phyloP scores from a whole-genome alignment of 2,797 vertebrate species.

The Coendou prehensilis region DNA sequence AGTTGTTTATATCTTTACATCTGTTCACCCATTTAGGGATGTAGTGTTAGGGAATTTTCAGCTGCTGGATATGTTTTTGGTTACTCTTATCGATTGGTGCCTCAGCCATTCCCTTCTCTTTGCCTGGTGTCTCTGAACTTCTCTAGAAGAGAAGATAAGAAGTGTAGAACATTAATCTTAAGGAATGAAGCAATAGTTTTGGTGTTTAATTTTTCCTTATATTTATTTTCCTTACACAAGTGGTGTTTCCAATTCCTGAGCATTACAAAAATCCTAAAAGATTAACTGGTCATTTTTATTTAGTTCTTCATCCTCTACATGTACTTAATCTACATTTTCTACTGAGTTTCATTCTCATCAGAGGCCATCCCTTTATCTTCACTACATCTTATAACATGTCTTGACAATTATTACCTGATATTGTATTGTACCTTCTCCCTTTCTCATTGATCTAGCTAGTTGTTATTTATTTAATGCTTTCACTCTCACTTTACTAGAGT shows the following conservation, averaged over 20 bases:
- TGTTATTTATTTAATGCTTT: conserved; percentile 16
- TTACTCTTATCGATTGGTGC: not conserved
- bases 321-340: not conserved
- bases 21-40: not conserved
- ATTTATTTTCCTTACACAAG: not conserved
- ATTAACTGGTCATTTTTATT: not conserved
- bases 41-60: not conserved
- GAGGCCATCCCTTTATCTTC: not conserved
- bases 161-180: not conserved
- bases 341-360: not conserved
- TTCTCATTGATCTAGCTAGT: not conserved
- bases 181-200: not conserved
- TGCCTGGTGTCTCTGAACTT: not conserved
- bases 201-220: not conserved
- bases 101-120: not conserved
- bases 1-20: not conserved
- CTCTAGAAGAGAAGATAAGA: not conserved
- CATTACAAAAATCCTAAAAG: not conserved
- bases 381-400: not conserved
- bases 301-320: not conserved
- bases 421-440: not conserved
- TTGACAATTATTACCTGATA: not conserved
- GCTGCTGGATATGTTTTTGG: not conserved
- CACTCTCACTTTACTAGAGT: not conserved
- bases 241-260: not conserved